Evolutionary conservation across 92 coral and sea anemone genomes (phyloP).

Genomic region (Actinostola sp.): DNA sequence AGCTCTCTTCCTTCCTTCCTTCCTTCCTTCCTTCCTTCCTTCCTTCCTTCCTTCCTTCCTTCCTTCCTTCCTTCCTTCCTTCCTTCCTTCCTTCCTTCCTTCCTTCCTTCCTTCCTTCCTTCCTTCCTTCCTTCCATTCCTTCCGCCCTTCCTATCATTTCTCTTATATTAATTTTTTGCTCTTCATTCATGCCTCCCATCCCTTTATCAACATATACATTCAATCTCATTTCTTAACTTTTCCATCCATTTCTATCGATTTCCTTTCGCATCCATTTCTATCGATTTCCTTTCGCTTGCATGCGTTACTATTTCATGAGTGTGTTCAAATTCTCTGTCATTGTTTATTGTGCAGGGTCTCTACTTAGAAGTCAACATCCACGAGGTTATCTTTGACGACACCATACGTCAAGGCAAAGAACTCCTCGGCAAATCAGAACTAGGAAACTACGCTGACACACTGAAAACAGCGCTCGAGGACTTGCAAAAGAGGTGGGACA

Average conservation of each 20-base stretch:
- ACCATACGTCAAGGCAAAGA: conserved; percentile 81
- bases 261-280: not conserved
- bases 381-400: conserved; percentile 82
- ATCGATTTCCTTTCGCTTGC: not conserved
- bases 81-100: not conserved
- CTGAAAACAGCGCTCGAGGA: conserved; percentile 65
- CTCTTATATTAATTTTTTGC: too few relatives aligned
- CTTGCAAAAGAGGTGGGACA: conserved; percentile 76
- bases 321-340: not conserved
- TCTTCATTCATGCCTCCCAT: too few relatives aligned
- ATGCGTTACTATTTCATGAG: not conserved
- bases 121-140: not conserved
- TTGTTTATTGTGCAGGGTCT: conserved; percentile 57
- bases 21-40: not conserved
- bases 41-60: not conserved
- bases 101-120: too few relatives aligned
- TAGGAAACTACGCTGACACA: conserved; percentile 68
- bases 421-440: conserved; percentile 71
- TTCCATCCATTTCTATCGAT: conserved; percentile 16
- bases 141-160: not conserved
- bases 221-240: too few relatives aligned
- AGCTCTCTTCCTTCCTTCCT: not conserved
- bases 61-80: not conserved
- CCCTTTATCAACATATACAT: too few relatives aligned
- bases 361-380: conserved; percentile 74